Conservation (phyloP, 2,888 invertebrate species). For the Caenorhabditis doughertyi region DNA sequence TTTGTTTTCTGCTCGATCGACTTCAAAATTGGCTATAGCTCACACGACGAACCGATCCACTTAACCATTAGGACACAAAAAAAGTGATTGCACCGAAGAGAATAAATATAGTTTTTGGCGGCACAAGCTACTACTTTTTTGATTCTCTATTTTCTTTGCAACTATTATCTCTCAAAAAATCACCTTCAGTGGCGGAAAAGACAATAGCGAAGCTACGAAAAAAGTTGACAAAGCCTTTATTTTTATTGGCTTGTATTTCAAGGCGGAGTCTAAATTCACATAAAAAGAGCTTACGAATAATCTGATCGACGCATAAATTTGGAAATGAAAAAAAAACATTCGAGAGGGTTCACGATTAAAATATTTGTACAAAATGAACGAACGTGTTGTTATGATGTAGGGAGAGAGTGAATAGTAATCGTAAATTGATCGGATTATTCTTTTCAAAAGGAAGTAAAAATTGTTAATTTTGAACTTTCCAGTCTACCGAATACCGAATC, state of each 20-base stretch:
- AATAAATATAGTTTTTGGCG: conserved; percentile 29
- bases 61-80: conserved; percentile 36
- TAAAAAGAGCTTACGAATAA: not conserved
- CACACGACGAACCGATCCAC: conserved; percentile 36
- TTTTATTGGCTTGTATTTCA: not conserved
- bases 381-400: conserved; percentile 23
- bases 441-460: conserved; percentile 34
- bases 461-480: conserved; percentile 6
- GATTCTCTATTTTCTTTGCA: not conserved
- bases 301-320: not conserved
- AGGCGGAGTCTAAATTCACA: not conserved
- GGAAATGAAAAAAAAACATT: conserved; percentile 9
- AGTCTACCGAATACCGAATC: conserved; percentile 8
- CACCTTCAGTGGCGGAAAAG: not conserved
- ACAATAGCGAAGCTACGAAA: not conserved
- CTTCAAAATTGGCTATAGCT: conserved; percentile 28
- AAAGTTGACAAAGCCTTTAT: too few relatives aligned
- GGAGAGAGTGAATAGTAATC: not conserved
- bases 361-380: not conserved
- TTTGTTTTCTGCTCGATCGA: conserved; percentile 50
- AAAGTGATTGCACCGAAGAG: conserved; percentile 13
- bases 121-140: conserved; percentile 28
- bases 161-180: not conserved
- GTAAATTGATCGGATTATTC: conserved; percentile 28
- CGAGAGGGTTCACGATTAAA: conserved; percentile 20